Base-by-base conservation (phyloP, 1,140 invertebrate species). In the Alviniconcha marisindica region DNA sequence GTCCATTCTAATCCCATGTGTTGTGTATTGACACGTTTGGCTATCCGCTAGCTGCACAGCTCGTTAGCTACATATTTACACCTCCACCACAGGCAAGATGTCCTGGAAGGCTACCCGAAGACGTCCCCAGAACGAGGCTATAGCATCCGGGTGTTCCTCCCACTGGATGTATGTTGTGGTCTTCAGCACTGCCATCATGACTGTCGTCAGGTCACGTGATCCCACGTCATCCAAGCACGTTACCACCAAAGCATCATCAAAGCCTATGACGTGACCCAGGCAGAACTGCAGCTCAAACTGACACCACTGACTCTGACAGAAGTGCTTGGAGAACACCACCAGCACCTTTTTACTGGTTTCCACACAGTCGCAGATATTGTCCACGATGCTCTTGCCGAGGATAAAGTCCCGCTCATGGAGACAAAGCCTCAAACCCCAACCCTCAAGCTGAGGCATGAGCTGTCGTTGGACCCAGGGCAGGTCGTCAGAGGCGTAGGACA, bases 281-380 rank as follows among this genome's bases (percentile, higher is more conserved):
- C 82, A 85, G 18, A 88, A 88, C 77, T 95, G 94, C 14, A 94
- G 94, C 89, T 90, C 89, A 81, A 88, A 88, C 38, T 84, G 79
- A 82, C 89, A 90, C 90, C 90, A 90, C 28, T 87, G 73, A 48
- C 86, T 88, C 56, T 82, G 76, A 14, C 87, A 73, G 60, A 89
- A 89, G 15, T 81, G 80, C 24, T 86, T 85, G 28, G 88, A 87
- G 36, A 91, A 36, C 14, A 91, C 76, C 15, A 89, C 38, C 33
- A 91, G 24, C 21, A 87, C 84, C 38, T 85, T 83, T 56, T 83
- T 78, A 63, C 89, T 90, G 48, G 51, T 63, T 15, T 87, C 83
- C 42, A 91, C 88, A 36, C 81, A 81, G 18, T 89, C 78, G 3
- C 85, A 69, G 69, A 91, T 90, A 77, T 89, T 90, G 76, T 88